These are phyloP conservation scores for Seriola quinqueradiata DNA, from an alignment of 2,113 vertebrate genomes.

Conservation along the genomic window DNA sequence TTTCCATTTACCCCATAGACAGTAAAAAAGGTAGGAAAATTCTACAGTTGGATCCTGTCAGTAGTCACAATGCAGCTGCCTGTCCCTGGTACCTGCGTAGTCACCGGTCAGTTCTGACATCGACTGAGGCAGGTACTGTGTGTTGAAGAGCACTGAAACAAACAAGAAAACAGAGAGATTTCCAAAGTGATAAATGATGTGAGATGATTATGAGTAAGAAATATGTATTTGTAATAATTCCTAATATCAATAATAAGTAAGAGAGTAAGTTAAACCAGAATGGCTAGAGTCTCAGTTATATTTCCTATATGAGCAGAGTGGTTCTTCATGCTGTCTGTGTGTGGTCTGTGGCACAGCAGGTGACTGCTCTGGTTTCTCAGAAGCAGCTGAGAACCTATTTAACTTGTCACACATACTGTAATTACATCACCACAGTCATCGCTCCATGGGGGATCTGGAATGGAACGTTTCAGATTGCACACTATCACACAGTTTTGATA, in stretches of 20 bases:
- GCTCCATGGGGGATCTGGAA: background rate
- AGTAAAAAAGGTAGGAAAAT: too few relatives aligned
- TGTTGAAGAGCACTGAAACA: background rate
- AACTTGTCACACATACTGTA: background rate
- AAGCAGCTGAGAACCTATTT: background rate
- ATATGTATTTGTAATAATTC: background rate
- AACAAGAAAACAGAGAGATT: background rate
- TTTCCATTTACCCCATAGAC: constrained; percentile 59
- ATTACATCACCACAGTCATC: background rate
- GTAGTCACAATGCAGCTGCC: background rate
- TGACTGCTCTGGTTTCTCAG: constrained; percentile 2
- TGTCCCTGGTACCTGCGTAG: background rate
- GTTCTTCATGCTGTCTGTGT: background rate
- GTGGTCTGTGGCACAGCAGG: background rate
- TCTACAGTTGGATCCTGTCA: too few relatives aligned
- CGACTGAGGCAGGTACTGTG: background rate
- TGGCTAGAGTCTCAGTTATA: background rate
- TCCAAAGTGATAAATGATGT: background rate
- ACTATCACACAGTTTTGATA: too few relatives aligned
- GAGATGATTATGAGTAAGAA: background rate
- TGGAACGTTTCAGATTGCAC: background rate
- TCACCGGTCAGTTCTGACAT: background rate
- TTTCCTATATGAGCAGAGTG: background rate
- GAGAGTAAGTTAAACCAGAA: background rate
- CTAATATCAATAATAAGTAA: background rate